Evolutionary conservation across 23 tunicate species (phyloP).

Genomic region (Halocynthia roretzi): DNA sequence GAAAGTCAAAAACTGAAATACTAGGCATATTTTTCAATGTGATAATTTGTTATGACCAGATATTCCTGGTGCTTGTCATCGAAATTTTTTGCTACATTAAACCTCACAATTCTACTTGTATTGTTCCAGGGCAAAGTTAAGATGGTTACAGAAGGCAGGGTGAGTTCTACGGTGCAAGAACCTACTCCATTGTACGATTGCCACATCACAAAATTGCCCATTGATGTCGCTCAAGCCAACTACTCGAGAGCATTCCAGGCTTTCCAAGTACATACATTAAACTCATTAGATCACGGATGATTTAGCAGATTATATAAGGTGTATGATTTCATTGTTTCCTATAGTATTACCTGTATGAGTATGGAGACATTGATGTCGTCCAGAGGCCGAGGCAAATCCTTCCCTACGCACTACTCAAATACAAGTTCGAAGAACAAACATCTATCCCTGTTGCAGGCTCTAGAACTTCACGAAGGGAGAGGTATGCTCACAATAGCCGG

Average conservation of each 20-base stretch:
- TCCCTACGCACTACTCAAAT: conserved; percentile 67
- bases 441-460: neutral
- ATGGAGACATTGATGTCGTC: conserved; percentile 74
- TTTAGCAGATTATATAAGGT: neutral
- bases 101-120: neutral
- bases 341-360: conserved; percentile 82
- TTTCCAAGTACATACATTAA: conserved; percentile 35
- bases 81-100: neutral
- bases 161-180: conserved; percentile 52
- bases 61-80: neutral
- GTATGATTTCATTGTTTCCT: neutral
- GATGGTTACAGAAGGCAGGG: conserved; percentile 48
- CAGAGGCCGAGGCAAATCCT: conserved; percentile 65
- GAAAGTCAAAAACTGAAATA: too few relatives aligned
- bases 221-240: conserved; percentile 50
- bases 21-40: too few relatives aligned
- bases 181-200: conserved; percentile 88
- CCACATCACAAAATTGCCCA: conserved; percentile 46
- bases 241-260: conserved; percentile 55
- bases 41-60: neutral
- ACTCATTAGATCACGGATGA: neutral
- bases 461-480: conserved; percentile 40
- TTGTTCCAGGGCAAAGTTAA: conserved; percentile 68
- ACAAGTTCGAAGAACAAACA: conserved; percentile 13
- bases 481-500: conserved; percentile 29